Evolutionary conservation across 2,888 invertebrate species (phyloP), one percentile per base, ranked within the genome.

Genomic region (Tridacna crocea): DNA sequence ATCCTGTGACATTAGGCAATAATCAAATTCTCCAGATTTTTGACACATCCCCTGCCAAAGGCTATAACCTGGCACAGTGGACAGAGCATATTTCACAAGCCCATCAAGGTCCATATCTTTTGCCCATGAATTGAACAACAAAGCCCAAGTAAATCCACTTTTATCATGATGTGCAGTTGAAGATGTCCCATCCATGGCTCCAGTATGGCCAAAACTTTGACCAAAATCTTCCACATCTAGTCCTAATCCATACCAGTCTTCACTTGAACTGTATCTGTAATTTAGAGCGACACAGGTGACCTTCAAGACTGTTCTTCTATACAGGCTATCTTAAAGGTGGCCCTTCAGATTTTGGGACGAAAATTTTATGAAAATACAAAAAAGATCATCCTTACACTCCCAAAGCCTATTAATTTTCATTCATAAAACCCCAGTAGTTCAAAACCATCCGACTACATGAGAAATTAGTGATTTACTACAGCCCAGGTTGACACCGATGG

Each of bases 141-240:
- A 79, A 10, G 90, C 90, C 93, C 93, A 93, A 15, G 91, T 90
- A 26, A 91, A 83, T 17, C 92, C 92, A 83, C 84, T 88, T n/a
- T 88, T 88, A 66, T 92, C 88, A 73, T 89, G 90, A 60, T 88
- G 85, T 26, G 90, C 80, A 17, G 91, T 90, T 8, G 90, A 82
- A n/a, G 92, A 91, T n/a, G 92, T 90, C 0, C 93, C 93, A 48
- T 93, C 93, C 89, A 93, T 91, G 11, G 88, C 90, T 0, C 93
- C 93, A 13, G 92, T 92, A 82, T 93, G 93, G 76, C 93, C 93
- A 85, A 89, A 93, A 6, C 90, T 88, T 61, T 70, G 36, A 3
- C 92, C 93, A 36, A 73, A 76, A 58, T 93, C 91, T 78, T 92
- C 90, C 13, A 93, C 88, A 73, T 92, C 92, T 70, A 93, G 77